These are phyloP conservation scores for Eulemur mongoz DNA, from an alignment of 2,797 vertebrate genomes.

Conservation along the genomic window DNA sequence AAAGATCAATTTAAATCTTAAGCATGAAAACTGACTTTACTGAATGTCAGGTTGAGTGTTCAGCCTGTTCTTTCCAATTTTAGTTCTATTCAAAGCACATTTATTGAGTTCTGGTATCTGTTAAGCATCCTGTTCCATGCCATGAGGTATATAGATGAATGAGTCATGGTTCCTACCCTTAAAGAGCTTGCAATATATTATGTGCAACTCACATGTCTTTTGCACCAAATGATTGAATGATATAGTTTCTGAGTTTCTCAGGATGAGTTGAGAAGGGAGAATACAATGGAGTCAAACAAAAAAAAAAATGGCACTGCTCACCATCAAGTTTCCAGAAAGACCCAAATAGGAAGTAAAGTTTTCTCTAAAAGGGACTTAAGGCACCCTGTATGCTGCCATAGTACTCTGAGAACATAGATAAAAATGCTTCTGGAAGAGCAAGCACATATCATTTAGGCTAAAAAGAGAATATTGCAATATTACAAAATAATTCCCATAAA, in stretches of 20 bases:
- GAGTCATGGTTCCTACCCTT: neutral
- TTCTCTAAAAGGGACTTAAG: neutral
- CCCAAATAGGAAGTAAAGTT: neutral
- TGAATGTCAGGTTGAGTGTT: conserved; percentile 35
- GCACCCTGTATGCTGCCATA: neutral
- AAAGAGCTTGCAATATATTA: conserved; percentile 26
- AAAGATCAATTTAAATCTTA: conserved; percentile 58
- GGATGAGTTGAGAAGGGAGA: neutral
- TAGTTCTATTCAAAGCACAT: conserved; percentile 41
- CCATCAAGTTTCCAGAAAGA: neutral
- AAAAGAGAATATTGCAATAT: neutral
- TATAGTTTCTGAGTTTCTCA: neutral
- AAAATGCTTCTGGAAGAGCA: neutral
- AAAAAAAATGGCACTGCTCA: neutral
- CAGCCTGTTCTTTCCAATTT: conserved; percentile 7
- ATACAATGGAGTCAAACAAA: neutral
- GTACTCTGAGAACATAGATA: neutral
- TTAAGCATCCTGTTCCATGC: neutral
- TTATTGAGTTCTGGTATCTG: conserved; percentile 28
- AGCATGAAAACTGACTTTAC: conserved; percentile 33
- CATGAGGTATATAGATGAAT: neutral
- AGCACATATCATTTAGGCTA: neutral
- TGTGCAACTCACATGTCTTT: neutral
- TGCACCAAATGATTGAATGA: conserved; percentile 19
- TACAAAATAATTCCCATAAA: neutral